Conservation (phyloP, 2,888 invertebrate species). For the Lordiphosa fenestrarum region DNA sequence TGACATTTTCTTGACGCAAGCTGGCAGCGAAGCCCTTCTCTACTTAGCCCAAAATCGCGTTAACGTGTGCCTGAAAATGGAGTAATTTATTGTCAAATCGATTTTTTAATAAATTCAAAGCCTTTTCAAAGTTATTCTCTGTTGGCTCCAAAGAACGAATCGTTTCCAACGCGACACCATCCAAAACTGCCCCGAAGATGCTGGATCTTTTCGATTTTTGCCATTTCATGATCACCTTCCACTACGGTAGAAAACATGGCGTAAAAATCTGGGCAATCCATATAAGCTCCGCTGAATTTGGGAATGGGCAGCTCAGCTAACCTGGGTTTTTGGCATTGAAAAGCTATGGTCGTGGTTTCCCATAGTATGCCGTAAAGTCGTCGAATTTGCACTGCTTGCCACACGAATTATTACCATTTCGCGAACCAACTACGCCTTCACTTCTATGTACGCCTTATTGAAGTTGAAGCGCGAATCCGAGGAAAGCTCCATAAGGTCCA, state of each 20-base stretch:
- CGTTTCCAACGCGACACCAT: not conserved
- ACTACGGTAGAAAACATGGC: conserved; percentile 4
- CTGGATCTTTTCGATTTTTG: conserved; percentile 1
- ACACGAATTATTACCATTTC: too few species aligned
- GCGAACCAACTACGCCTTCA: too few species aligned
- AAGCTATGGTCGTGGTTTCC: too few species aligned
- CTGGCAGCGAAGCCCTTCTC: conserved; percentile 16
- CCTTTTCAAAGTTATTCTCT: conserved; percentile 2
- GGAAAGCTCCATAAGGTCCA: too few species aligned
- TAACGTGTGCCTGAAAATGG: conserved; percentile 13
- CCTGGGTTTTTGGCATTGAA: too few species aligned
- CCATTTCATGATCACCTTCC: not conserved
- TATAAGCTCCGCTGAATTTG: not conserved
- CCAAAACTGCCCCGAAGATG: conserved; percentile 1
- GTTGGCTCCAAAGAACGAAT: conserved; percentile 5
- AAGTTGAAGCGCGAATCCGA: too few species aligned
- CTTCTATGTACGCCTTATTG: too few species aligned
- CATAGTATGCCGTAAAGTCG: too few species aligned
- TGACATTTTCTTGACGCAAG: conserved; percentile 11
- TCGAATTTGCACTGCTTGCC: too few species aligned
- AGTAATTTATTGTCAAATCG: conserved; percentile 10
- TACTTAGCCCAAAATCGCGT: conserved; percentile 26
- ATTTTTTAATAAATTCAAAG: conserved; percentile 4
- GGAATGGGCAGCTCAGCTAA: not conserved
- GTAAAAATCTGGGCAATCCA: conserved; percentile 3